These are phyloP conservation scores for Halcyon senegalensis DNA, from an alignment of 2,113 vertebrate species.

Conservation along the genomic window DNA sequence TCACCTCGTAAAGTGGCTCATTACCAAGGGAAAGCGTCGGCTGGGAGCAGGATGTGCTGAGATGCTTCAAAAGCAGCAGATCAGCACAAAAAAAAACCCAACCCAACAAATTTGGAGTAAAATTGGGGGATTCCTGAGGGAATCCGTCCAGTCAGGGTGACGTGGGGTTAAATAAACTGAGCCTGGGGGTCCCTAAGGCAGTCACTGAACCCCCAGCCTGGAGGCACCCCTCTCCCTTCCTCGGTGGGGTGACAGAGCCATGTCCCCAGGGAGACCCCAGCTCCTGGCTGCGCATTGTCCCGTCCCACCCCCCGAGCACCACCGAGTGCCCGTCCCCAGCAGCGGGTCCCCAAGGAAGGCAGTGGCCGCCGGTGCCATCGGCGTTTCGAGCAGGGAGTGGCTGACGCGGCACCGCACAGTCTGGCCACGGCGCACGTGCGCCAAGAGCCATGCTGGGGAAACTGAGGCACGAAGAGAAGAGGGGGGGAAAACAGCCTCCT, in stretches of 20 bases:
- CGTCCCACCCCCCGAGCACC: background rate
- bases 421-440: background rate
- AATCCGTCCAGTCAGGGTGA: rapidly evolving
- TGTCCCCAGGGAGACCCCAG: background rate
- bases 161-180: rapidly evolving
- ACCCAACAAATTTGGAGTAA: background rate
- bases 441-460: background rate
- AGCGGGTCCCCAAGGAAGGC: background rate
- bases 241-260: background rate
- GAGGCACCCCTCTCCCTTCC: background rate
- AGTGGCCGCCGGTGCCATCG: background rate
- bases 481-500: background rate
- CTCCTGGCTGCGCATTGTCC: rapidly evolving
- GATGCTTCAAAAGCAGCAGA: background rate
- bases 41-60: rapidly evolving
- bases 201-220: background rate
- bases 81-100: background rate
- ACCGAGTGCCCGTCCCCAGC: background rate
- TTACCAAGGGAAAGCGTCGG: background rate
- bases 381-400: background rate
- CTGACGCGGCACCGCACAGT: rapidly evolving
- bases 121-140: rapidly evolving
- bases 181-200: rapidly evolving
- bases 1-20: rapidly evolving
- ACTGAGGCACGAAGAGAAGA: background rate